Base-by-base conservation (phyloP, 2,888 invertebrate genomes). In the Trachelus iudaicus region DNA sequence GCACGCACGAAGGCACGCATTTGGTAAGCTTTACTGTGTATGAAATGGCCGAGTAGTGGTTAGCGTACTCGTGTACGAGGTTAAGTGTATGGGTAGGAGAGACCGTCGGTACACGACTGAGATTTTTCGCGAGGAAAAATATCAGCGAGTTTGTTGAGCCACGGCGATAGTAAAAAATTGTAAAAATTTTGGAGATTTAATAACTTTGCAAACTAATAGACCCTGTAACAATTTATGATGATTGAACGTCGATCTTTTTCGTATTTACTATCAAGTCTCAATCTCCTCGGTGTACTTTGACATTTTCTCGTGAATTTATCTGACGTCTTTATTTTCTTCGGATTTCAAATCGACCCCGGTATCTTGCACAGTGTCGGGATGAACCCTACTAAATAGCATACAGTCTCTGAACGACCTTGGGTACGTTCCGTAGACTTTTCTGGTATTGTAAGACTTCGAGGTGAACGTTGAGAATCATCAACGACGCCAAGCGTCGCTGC, bases 1-100 rank as follows among this genome's bases (percentile, higher is more conserved):
- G 79, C 35, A 69, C 34, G 69, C 73, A 56, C 76, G 33, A 73
- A 75, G 69, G 76, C 75, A 77, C 82, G 79, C 80, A 73, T 78
- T 76, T 69, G 74, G 56, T 23, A 23, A 56, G 56, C 56, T 56
- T 56, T 56, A 56, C 56, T 56, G 56, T 56, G 23, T 56, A 6
- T 9, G 56, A 23, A 6, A 23, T 23, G 56, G 9, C 2, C 23
- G 9, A 23, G 56, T 56, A 23, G 9, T 56, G 56, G 56, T 9
- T 9, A 23, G 56, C 2, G 23, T 56, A 56, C 23, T 23, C 23
- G 56, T 56, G 2, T 56, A 56, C 56, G 56, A 56, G 56, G 9
- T 56, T 56, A 2, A 2, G 9, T 23, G 23, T 56, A 23, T 56
- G 0, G 56, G 56, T 56, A 56, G 9, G 56, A 23, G 56, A 23